phyloP scores from a whole-genome alignment of 2,113 vertebrate species.

The Varanus salvator region DNA sequence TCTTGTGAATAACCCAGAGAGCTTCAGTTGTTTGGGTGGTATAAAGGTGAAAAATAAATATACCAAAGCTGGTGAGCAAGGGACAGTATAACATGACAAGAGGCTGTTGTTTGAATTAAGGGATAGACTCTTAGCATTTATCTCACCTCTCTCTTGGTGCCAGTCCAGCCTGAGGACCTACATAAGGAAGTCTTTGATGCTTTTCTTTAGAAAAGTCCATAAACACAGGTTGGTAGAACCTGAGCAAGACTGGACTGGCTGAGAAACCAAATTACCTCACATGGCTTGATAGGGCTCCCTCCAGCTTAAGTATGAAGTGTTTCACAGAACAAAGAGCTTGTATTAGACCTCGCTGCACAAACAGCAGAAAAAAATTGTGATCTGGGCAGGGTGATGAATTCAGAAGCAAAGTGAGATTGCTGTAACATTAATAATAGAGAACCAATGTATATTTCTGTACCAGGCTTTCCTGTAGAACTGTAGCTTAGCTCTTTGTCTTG shows the following conservation, averaged over 20 bases:
- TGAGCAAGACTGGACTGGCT: conserved; percentile 59
- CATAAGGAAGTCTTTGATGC: conserved; percentile 41
- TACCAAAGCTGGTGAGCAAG: not conserved
- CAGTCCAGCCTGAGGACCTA: conserved; percentile 40
- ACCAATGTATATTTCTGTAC: not conserved
- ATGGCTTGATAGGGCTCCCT: conserved; percentile 44
- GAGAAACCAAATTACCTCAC: conserved; percentile 48
- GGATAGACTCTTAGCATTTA: conserved; percentile 38
- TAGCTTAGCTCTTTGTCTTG: not conserved
- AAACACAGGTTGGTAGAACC: conserved; percentile 46
- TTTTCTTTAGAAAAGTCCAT: conserved; percentile 54
- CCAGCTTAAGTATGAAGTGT: not conserved
- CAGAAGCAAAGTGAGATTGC: not conserved
- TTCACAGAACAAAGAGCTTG: conserved; percentile 20
- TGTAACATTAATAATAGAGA: not conserved
- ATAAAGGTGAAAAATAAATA: no score
- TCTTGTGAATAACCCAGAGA: no score
- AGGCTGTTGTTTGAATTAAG: not conserved
- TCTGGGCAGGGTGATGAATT: conserved; percentile 8
- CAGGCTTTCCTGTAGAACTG: not conserved
- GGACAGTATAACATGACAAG: conserved; percentile 4
- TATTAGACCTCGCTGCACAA: not conserved
- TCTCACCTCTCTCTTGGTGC: conserved; percentile 24
- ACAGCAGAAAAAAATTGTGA: not conserved
- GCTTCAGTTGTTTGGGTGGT: no score